phyloP scores from a whole-genome alignment of 2,113 vertebrate genomes.

The Bufo gargarizans region DNA sequence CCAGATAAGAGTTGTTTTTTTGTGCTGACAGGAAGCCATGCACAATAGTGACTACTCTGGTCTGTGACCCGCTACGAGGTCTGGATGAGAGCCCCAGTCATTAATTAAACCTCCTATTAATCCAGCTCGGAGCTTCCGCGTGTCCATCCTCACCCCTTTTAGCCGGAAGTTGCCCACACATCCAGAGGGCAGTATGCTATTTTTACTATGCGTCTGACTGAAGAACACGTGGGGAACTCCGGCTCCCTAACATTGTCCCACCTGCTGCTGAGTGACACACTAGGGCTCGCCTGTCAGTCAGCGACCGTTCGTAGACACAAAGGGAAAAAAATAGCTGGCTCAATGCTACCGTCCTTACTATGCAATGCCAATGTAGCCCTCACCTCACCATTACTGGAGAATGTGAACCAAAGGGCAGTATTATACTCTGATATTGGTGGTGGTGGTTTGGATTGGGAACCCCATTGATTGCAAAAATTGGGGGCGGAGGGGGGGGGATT shows the following conservation, averaged over 20 bases:
- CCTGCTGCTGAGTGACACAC: constrained; percentile 43
- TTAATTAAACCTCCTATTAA: constrained; percentile 52
- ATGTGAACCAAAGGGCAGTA: too few species aligned
- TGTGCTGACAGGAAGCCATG: constrained; percentile 29
- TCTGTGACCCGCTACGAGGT: constrained; percentile 39
- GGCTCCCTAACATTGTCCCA: constrained; percentile 14
- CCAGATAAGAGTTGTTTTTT: constrained; percentile 55
- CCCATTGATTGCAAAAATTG: too few species aligned
- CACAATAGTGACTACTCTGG: constrained; percentile 52
- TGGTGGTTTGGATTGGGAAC: too few species aligned
- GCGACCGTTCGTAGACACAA: not conserved
- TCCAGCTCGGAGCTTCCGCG: constrained; percentile 7
- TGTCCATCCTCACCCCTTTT: constrained; percentile 37
- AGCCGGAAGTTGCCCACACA: constrained; percentile 44
- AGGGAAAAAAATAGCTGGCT: not conserved
- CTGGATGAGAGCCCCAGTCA: constrained; percentile 40
- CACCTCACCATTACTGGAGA: too few species aligned
- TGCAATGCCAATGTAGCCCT: not conserved
- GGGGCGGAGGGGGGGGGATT: too few species aligned
- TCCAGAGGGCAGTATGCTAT: constrained; percentile 47
- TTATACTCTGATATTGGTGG: too few species aligned
- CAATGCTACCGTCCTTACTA: not conserved
- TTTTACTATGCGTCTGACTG: constrained; percentile 43
- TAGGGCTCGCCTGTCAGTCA: not conserved
- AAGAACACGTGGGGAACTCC: constrained; percentile 47